Evolutionary conservation across 1,140 invertebrate species (phyloP), one percentile per base, ranked within the genome.

Genomic region (honey bee (Apis mellifera)): DNA sequence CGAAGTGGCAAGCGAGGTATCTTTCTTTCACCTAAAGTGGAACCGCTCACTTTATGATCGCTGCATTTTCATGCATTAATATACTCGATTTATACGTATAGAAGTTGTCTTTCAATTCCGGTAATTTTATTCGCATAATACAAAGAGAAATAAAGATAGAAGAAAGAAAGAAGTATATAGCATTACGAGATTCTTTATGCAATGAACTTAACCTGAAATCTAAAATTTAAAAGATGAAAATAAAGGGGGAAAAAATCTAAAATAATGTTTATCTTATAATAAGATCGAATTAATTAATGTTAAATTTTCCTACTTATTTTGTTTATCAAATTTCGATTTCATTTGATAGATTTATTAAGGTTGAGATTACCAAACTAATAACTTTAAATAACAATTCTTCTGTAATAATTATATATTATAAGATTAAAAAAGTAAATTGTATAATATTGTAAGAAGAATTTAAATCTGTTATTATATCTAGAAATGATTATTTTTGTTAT

Each of bases 171-270:
- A 13, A 57, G n/a, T 65, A n/a, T 21, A 3, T 0, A 17, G 1
- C 1, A 17, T 70, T 52, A 21, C 66, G 76, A 69, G 65, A 66
- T 32, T 21, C 32, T 9, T 42, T 15, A 42, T 32, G 66, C 23
- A 57, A 78, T 32, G 76, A 70, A 52, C 42, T 59, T 77, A 62
- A 66, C 62, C 62, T 66, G 13, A 48, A 52, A 66, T 42, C 7
- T 13, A 55, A 32, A n/a, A n/a, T 59, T 12, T 13, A 9, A 2
- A 26, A 42, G 19, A 42, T 1, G 12, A 21, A n/a, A n/a, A 23
- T 9, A n/a, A 19, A 11, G 23, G 2, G 4, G 2, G 4, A 23
- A 48, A 21, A 15, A 21, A 2, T 5, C 5, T 12, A 11, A 15
- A 62, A 23, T 5, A 42, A 42, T 42, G 32, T 7, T 42, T 7